phyloP scores from a whole-genome alignment of 2,888 invertebrate genomes.

The Hemaris fuciformis region DNA sequence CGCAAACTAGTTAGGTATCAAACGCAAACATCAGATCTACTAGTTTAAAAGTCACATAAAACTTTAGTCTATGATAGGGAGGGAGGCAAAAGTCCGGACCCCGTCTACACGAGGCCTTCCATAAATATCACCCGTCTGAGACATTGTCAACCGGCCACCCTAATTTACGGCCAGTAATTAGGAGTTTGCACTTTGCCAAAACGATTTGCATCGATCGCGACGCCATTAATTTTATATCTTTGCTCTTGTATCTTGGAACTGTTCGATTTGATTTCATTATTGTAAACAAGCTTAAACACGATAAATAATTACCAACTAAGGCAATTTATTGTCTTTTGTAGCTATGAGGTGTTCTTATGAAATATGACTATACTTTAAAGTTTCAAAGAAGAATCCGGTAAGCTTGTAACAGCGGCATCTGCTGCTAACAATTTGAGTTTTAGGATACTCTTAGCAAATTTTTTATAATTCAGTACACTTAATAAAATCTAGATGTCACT shows the following conservation, averaged over 20 bases:
- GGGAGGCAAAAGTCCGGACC: constrained; percentile 58
- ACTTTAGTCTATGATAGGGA: constrained; percentile 54
- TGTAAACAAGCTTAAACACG: background rate
- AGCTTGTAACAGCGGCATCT: background rate
- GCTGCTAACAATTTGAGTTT: background rate
- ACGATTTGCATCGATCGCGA: constrained; percentile 77
- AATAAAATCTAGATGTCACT: background rate
- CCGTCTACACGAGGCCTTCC: constrained; percentile 57
- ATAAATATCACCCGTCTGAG: constrained; percentile 78
- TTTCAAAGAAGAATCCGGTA: too few species aligned
- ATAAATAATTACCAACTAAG: background rate
- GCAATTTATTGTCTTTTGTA: too few species aligned
- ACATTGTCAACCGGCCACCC: constrained; percentile 80
- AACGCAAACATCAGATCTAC: constrained; percentile 28
- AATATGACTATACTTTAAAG: background rate
- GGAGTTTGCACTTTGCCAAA: constrained; percentile 81
- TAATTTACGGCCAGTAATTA: constrained; percentile 80
- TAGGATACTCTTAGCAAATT: background rate
- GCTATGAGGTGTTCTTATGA: background rate
- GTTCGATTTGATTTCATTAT: background rate
- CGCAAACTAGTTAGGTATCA: constrained; percentile 12
- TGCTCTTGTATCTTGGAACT: background rate
- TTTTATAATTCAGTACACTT: background rate
- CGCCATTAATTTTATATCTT: constrained; percentile 18
- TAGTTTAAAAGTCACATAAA: constrained; percentile 36